Evolutionary conservation across 2,113 vertebrate genomes (phyloP).

Genomic region (Otis tarda): DNA sequence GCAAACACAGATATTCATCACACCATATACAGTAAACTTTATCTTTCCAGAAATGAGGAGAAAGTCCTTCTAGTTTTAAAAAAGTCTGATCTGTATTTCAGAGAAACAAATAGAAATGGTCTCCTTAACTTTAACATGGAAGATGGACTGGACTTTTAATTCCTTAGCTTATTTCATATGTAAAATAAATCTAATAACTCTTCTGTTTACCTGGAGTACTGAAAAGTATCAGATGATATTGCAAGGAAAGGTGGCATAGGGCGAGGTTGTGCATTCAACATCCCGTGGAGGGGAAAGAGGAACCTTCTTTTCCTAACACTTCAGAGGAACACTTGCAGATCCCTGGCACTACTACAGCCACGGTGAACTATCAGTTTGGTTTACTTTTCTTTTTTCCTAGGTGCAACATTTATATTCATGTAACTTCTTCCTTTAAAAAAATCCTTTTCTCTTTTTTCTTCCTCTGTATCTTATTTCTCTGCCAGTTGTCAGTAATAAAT

Average conservation of each 20-base stretch:
- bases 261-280: not conserved
- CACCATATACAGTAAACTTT: not conserved
- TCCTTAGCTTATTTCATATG: not conserved
- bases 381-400: not conserved
- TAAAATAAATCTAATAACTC: not conserved
- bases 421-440: not conserved
- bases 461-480: not conserved
- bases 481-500: not conserved
- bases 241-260: not conserved
- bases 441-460: rapidly evolving
- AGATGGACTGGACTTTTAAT: not conserved
- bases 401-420: not conserved
- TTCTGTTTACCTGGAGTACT: not conserved
- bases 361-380: not conserved
- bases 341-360: not conserved
- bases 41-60: not conserved
- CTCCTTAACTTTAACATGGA: not conserved
- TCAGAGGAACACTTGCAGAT: not conserved
- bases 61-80: not conserved
- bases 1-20: not conserved
- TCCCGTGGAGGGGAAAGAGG: not conserved
- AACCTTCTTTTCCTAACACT: not conserved
- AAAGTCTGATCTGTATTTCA: not conserved
- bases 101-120: not conserved
- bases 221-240: not conserved